Evolutionary conservation across 2,797 vertebrate genomes (phyloP), one percentile per base, ranked within the genome.

Genomic region (Petrocephalus sullivani): DNA sequence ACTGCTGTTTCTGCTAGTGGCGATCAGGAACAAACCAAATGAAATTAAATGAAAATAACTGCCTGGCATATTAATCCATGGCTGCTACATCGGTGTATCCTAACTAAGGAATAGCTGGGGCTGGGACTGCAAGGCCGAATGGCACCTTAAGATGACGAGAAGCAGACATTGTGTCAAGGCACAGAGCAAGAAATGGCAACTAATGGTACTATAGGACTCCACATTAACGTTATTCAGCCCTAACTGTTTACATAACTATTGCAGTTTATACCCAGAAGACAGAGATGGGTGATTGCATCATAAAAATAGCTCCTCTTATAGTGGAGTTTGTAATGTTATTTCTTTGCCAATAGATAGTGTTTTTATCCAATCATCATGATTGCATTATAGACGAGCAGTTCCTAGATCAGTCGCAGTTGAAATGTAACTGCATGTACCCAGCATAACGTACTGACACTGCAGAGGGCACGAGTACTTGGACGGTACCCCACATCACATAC

Each of bases 281-380:
- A 85, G 53, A 83, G 51, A 37, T 85, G 83, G 23, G 4, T 16
- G 12, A 85, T n/a, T 58, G 51, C 56, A 28, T 85, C 21, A 19
- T 57, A 56, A 85, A 84, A 49, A 49, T 16, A 56, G 83, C 83
- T 85, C 14, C 54, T 57, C 23, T 33, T 33, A 21, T 7, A 51
- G 81, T 53, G 46, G 8, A 58, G 19, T 21, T 53, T 89, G 84
- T 21, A 89, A 82, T 89, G 19, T 67, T 54, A 51, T 33, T 33
- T 61, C 41, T 37, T n/a, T 49, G 78, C 75, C 88, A 87, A 82
- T 37, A 89, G 88, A 87, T 56, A 3, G 33, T 67, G 71, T 57
- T 85, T 5, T 33, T 58, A 46, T 71, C 12, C 37, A 14, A 46
- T 2, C 78, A 4, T 46, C 57, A 6, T 61, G 37, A 51, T 33